Evolutionary conservation across 2,888 invertebrate genomes (phyloP).

Genomic region (Elysia crispata): DNA sequence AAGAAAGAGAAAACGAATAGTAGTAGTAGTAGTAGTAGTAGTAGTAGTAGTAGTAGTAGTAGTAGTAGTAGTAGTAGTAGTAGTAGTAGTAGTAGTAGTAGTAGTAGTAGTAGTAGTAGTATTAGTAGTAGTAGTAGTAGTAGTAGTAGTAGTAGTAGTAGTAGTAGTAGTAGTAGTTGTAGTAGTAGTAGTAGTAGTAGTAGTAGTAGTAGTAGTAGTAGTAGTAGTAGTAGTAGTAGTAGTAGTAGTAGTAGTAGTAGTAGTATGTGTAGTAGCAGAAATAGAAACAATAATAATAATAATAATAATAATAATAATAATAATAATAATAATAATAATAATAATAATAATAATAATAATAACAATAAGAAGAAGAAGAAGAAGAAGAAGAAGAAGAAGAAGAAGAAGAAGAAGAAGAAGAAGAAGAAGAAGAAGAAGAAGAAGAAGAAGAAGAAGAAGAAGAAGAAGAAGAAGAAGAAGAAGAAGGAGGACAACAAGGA

Average conservation of each 20-base stretch:
- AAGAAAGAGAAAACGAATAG: not conserved
- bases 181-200: not conserved
- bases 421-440: slow-evolving; percentile 29
- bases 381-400: slow-evolving; percentile 19
- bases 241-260: not conserved
- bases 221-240: not conserved
- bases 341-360: not conserved
- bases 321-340: not conserved
- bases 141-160: not conserved
- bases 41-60: not conserved
- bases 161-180: no score
- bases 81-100: not conserved
- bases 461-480: slow-evolving; percentile 21
- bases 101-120: no score
- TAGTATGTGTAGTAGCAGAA: not conserved
- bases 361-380: slow-evolving; percentile 17
- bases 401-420: slow-evolving; percentile 25
- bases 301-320: not conserved
- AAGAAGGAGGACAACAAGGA: not conserved
- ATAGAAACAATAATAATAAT: not conserved
- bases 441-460: slow-evolving; percentile 36
- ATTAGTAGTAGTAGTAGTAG: no score
- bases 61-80: not conserved
- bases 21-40: not conserved
- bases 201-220: not conserved